Percentiles rank a stretch among this genome's conserved stretches.
Evolutionary conservation across 2,888 invertebrate genomes (phyloP).

Genomic region (Ormia ochracea): DNA sequence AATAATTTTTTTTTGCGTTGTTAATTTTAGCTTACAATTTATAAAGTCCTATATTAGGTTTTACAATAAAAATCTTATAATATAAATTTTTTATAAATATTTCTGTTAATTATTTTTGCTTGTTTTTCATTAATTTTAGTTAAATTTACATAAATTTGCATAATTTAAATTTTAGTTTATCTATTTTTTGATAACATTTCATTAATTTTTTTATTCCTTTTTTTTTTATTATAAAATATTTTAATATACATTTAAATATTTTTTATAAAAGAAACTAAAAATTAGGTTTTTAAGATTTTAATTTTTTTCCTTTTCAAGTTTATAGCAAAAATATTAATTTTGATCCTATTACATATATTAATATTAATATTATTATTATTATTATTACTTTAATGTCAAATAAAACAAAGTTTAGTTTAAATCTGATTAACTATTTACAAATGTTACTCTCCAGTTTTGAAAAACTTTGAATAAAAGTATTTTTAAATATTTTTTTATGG

Average conservation of each 20-base stretch:
- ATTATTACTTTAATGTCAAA: constrained; percentile 44
- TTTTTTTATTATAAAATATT: constrained; percentile 42
- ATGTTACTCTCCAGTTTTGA: too few relatives aligned
- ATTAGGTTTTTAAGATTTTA: constrained; percentile 59
- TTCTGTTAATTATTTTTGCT: neutral
- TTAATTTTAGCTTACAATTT: constrained; percentile 61
- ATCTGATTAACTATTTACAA: constrained; percentile 34
- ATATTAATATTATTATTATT: constrained; percentile 6
- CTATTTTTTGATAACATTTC: constrained; percentile 43
- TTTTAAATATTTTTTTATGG: too few relatives aligned
- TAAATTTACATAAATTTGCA: constrained; percentile 60
- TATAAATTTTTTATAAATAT: constrained; percentile 56
- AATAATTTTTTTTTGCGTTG: constrained; percentile 42
- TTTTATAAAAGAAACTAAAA: constrained; percentile 55
- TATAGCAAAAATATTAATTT: constrained; percentile 61
- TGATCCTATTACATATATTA: constrained; percentile 42
- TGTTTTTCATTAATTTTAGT: constrained; percentile 41
- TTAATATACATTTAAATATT: constrained; percentile 55
- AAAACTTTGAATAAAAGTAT: too few relatives aligned
- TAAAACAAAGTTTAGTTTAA: constrained; percentile 58
- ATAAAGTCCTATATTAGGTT: constrained; percentile 55
- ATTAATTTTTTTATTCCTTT: constrained; percentile 36
- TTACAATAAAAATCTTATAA: constrained; percentile 63
- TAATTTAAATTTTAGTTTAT: constrained; percentile 45
- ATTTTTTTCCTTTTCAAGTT: constrained; percentile 53